Evolutionary conservation across 2,113 vertebrate species (phyloP).

Genomic region (Rhizomys pruinosus): DNA sequence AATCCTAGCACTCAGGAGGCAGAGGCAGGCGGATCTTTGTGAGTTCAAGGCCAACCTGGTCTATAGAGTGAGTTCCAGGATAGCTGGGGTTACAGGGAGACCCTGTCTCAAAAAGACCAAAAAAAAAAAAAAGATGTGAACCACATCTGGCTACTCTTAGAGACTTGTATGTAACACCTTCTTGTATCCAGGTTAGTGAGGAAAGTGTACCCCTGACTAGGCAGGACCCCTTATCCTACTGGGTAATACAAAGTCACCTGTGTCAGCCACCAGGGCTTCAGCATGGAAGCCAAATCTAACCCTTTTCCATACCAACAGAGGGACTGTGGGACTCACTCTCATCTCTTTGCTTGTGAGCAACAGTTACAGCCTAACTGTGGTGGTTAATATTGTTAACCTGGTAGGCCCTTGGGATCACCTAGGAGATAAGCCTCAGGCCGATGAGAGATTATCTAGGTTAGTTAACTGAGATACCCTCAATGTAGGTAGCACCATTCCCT

Average conservation of each 20-base stretch:
- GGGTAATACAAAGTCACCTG: not conserved
- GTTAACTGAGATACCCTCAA: not conserved
- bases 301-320: not conserved
- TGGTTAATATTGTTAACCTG: too few relatives aligned
- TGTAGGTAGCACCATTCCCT: not conserved
- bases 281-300: not conserved
- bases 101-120: too few relatives aligned
- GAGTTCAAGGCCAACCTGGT: too few relatives aligned
- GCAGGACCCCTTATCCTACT: not conserved
- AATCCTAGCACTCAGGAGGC: too few relatives aligned
- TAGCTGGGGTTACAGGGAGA: too few relatives aligned
- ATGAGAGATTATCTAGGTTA: too few relatives aligned
- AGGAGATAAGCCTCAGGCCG: not conserved
- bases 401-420: too few relatives aligned
- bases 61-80: too few relatives aligned
- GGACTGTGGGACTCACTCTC: not conserved
- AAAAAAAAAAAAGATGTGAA: too few relatives aligned
- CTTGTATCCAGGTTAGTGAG: not conserved
- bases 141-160: not conserved
- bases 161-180: not conserved
- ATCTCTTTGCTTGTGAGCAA: not conserved
- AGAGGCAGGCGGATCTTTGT: too few relatives aligned
- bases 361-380: too few relatives aligned
- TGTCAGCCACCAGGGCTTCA: accelerated
- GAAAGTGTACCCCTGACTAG: not conserved